Conservation (phyloP, 2,888 invertebrate species). For the Tenthredo distinguenda region DNA sequence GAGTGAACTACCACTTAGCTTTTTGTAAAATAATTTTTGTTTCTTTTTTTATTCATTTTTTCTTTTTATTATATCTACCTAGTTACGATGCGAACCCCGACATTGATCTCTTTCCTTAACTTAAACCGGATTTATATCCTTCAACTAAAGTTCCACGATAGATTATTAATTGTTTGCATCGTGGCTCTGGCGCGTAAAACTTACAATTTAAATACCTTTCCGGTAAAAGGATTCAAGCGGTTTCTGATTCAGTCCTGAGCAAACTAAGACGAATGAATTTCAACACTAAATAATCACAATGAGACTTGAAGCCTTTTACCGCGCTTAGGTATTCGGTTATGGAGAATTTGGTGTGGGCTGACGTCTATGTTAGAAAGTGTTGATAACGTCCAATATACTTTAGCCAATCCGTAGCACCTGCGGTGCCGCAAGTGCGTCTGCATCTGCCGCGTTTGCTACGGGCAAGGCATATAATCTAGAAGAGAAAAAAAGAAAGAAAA, state of each 20-base stretch:
- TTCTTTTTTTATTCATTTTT: background rate
- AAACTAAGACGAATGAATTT: background rate
- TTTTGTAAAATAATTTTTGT: slow-evolving; percentile 36
- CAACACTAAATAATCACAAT: background rate
- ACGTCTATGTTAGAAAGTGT: slow-evolving; percentile 75
- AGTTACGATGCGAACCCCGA: background rate
- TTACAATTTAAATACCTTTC: slow-evolving; percentile 41
- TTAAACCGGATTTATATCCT: background rate
- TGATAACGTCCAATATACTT: slow-evolving; percentile 48
- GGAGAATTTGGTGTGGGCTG: slow-evolving; percentile 78
- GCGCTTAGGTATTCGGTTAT: slow-evolving; percentile 67
- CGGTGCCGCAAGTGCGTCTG: background rate
- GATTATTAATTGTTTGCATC: slow-evolving; percentile 1
- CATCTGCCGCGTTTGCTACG: slow-evolving; percentile 62
- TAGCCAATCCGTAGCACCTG: slow-evolving; percentile 38
- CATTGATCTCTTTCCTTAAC: background rate
- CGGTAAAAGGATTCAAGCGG: slow-evolving; percentile 31
- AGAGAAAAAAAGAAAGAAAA: slow-evolving; percentile 64
- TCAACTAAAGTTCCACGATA: background rate
- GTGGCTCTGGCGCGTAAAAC: slow-evolving; percentile 34
- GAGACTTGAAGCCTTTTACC: slow-evolving; percentile 35
- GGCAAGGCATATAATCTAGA: slow-evolving; percentile 71
- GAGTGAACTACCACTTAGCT: slow-evolving; percentile 47
- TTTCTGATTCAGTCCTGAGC: background rate
- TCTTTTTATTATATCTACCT: slow-evolving; percentile 12